Percentiles rank a stretch among this genome's conserved stretches.
Evolutionary conservation across 1,140 invertebrate genomes (phyloP).

Genomic region (Eufriesea mexicana): DNA sequence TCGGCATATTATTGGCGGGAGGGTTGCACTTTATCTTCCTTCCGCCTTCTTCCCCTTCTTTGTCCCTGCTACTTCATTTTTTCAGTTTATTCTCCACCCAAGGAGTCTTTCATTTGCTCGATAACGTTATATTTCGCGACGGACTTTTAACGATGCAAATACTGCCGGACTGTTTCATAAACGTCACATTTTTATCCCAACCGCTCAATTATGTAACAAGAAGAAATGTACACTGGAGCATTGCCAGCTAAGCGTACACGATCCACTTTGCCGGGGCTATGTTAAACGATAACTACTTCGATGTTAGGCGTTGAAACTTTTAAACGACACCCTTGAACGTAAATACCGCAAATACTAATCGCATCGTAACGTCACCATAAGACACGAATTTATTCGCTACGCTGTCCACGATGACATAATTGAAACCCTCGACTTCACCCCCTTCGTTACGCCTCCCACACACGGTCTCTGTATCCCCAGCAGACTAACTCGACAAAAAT

Average conservation of each 20-base stretch:
- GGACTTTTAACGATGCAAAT: slow-evolving; percentile 32
- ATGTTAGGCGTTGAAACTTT: slow-evolving; percentile 5
- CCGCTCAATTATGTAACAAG: slow-evolving; percentile 35
- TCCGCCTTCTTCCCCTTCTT: slow-evolving; percentile 20
- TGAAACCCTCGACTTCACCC: background rate
- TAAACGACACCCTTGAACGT: background rate
- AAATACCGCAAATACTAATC: slow-evolving; percentile 2
- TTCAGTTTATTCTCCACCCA: slow-evolving; percentile 42
- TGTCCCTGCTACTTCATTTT: slow-evolving; percentile 25
- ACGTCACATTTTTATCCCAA: slow-evolving; percentile 30
- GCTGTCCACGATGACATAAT: background rate
- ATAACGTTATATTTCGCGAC: slow-evolving; percentile 28
- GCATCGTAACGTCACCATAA: background rate
- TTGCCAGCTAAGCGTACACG: background rate
- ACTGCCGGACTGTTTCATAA: slow-evolving; percentile 21
- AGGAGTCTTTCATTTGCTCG: slow-evolving; percentile 32
- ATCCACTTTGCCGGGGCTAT: background rate
- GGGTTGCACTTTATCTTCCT: slow-evolving; percentile 60
- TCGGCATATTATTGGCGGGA: slow-evolving; percentile 79
- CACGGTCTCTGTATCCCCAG: slow-evolving; percentile 3
- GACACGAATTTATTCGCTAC: slow-evolving; percentile 4
- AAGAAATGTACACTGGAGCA: background rate
- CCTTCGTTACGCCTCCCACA: slow-evolving; percentile 1
- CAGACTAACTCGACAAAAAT: slow-evolving; percentile 66
- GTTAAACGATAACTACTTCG: background rate